Conservation (phyloP, 2,797 vertebrate genomes). For the Numenius phaeopus region DNA sequence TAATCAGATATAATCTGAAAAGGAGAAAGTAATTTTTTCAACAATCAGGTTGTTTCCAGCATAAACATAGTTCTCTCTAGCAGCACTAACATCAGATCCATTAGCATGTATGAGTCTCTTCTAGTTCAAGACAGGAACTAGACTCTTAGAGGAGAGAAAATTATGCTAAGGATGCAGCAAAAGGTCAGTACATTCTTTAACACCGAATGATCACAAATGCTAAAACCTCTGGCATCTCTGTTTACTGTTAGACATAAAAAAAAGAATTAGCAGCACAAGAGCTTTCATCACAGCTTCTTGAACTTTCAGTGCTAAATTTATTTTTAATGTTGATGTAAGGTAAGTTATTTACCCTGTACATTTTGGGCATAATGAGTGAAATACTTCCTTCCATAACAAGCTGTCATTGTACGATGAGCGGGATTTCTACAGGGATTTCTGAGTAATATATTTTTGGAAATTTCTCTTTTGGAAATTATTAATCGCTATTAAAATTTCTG, state of each 20-base stretch:
- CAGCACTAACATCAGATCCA: neutral
- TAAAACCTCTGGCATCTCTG: neutral
- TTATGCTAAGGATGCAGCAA: neutral
- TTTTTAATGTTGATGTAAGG: neutral
- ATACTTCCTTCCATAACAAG: neutral
- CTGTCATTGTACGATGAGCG: neutral
- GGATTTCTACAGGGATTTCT: conserved; percentile 2
- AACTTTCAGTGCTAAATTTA: neutral
- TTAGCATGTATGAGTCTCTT: neutral
- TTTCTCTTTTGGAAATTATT: conserved; percentile 23
- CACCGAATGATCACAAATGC: neutral
- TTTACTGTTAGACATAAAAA: neutral
- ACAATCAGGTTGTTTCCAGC: neutral
- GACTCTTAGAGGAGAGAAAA: neutral
- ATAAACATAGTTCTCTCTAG: neutral
- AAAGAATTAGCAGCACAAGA: neutral
- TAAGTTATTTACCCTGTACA: neutral
- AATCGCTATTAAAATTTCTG: conserved; percentile 1
- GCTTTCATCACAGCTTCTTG: neutral
- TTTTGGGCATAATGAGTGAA: neutral
- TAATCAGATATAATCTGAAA: neutral
- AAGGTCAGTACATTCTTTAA: neutral
- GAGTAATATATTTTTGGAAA: neutral
- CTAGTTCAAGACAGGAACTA: neutral
- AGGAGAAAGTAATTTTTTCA: neutral